Evolutionary conservation across 2,113 vertebrate species (phyloP).

Genomic region (Ibidorhyncha struthersii): DNA sequence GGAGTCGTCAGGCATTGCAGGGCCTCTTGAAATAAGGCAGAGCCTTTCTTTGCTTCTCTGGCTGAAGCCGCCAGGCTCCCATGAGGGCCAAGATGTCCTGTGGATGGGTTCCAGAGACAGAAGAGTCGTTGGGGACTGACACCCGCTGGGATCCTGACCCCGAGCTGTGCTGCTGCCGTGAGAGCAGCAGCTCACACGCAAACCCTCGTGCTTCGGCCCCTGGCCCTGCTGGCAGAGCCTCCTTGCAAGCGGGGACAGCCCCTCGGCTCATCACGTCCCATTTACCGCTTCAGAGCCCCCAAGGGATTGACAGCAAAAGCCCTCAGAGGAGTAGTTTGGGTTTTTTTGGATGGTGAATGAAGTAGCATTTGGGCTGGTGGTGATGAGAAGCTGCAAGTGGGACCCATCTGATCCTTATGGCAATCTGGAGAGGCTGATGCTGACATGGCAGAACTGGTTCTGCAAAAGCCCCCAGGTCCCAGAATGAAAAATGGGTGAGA

Average conservation of each 20-base stretch:
- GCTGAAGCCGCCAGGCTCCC: not conserved
- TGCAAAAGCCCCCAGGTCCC: not conserved
- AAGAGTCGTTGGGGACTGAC: rapidly evolving
- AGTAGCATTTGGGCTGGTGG: not conserved
- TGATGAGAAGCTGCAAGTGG: not conserved
- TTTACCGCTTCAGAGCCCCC: rapidly evolving
- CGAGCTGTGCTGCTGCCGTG: rapidly evolving
- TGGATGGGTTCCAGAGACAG: rapidly evolving
- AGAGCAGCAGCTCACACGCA: not conserved
- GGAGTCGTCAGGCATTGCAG: not conserved
- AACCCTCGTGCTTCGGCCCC: not conserved
- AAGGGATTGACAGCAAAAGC: not conserved
- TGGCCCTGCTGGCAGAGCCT: not conserved
- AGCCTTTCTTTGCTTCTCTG: not conserved
- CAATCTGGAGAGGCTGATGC: not conserved
- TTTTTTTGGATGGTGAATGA: not conserved
- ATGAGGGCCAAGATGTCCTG: not conserved
- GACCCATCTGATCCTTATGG: rapidly evolving
- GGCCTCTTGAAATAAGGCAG: not conserved
- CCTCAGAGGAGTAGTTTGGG: not conserved
- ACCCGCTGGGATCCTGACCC: rapidly evolving
- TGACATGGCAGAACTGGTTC: not conserved
- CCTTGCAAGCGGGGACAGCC: rapidly evolving
- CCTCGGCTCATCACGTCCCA: rapidly evolving
- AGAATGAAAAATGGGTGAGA: not conserved